Evolutionary conservation across 37 sponge, comb jelly and placozoan genomes (phyloP).

Genomic region (Theonella swinhoei): DNA sequence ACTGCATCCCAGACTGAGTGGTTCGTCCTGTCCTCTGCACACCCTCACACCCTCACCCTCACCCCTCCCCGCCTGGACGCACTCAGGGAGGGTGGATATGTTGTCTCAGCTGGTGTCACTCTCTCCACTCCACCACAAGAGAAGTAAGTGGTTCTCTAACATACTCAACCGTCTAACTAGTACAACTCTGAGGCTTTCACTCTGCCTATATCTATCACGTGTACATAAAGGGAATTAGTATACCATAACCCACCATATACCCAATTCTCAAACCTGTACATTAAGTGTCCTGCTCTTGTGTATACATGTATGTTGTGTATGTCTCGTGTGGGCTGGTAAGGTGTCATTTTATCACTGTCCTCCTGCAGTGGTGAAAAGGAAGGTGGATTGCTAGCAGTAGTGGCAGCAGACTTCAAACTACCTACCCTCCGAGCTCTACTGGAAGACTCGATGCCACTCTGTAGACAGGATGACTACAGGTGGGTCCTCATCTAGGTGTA

Average conservation of each 20-base stretch:
- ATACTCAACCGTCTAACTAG: neutral
- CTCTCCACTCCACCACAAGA: slow-evolving; percentile 21
- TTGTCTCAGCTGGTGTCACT: slow-evolving; percentile 26
- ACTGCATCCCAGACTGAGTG: slow-evolving; percentile 9
- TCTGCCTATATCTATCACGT: neutral
- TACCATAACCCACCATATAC: no score
- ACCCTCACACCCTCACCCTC: slow-evolving; percentile 34
- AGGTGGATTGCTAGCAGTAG: slow-evolving; percentile 13
- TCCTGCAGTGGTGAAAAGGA: neutral
- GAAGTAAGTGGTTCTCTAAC: slow-evolving; percentile 9
- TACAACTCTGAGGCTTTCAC: no score
- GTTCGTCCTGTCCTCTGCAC: slow-evolving; percentile 23
- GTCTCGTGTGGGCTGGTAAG: no score
- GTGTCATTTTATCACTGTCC: neutral
- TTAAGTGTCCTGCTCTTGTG: no score
- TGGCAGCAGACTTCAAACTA: slow-evolving; percentile 38
- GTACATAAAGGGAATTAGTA: no score
- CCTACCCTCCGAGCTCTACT: slow-evolving; percentile 26
- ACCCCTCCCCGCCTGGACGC: slow-evolving; percentile 34
- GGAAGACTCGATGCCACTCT: neutral
- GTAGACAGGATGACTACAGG: neutral
- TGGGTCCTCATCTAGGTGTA: neutral
- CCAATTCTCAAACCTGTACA: no score
- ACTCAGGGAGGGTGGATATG: slow-evolving; percentile 24
- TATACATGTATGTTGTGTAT: no score